Percentiles rank a stretch among this genome's conserved stretches.
These are phyloP conservation scores for Pardalotus punctatus DNA, from an alignment of 2,113 vertebrate genomes.

Conservation along the genomic window DNA sequence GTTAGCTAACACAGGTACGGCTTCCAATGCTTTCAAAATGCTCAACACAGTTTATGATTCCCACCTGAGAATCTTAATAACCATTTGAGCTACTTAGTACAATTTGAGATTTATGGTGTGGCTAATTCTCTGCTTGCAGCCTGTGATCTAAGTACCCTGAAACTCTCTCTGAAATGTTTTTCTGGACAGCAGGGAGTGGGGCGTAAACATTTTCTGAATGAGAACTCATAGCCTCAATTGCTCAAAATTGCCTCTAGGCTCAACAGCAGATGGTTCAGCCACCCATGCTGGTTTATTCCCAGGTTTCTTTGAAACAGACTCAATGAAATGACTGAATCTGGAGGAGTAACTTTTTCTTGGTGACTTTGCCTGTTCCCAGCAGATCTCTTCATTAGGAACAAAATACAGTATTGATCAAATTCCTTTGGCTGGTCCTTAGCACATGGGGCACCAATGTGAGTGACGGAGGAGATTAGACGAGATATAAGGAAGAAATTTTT, in stretches of 20 bases:
- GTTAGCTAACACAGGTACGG: neutral
- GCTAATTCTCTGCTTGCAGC: neutral
- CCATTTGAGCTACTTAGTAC: neutral
- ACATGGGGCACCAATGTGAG: rapidly evolving
- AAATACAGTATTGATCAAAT: neutral
- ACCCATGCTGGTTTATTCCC: neutral
- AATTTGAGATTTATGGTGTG: neutral
- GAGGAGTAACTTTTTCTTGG: neutral
- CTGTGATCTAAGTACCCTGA: neutral
- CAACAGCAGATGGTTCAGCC: neutral
- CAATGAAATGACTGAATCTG: neutral
- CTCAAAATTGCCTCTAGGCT: neutral
- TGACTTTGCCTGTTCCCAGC: neutral
- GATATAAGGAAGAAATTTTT: neutral
- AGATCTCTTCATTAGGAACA: neutral
- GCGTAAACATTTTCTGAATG: neutral
- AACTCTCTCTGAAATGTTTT: neutral
- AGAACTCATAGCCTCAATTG: neutral
- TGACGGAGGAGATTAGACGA: neutral
- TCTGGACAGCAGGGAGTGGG: neutral
- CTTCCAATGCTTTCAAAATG: neutral
- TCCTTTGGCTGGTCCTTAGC: neutral
- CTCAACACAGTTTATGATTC: neutral
- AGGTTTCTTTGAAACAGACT: neutral
- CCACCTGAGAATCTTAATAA: neutral